phyloP scores from a whole-genome alignment of 2,797 vertebrate species.

The Crocodylus rhombifer region DNA sequence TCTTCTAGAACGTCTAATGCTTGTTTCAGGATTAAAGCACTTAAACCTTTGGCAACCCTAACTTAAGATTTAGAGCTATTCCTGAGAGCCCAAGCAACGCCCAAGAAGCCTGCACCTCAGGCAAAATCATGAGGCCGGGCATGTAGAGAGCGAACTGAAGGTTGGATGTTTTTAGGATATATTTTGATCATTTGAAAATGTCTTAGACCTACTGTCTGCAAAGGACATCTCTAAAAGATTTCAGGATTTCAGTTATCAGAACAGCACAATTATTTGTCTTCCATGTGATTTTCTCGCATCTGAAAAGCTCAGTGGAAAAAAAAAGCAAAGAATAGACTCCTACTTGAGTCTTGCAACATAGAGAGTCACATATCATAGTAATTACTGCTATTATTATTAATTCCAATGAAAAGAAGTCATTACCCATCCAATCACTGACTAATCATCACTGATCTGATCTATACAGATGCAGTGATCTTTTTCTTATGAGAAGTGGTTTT shows the following conservation, averaged over 20 bases:
- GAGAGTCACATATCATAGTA: background rate
- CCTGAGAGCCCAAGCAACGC: constrained; percentile 29
- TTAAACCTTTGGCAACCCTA: constrained; percentile 58
- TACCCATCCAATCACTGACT: background rate
- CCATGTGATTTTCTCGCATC: background rate
- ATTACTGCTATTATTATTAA: background rate
- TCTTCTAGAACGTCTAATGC: fast-evolving
- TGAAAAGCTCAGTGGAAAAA: background rate
- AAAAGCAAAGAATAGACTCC: background rate
- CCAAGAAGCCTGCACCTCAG: constrained; percentile 29
- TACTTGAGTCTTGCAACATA: background rate
- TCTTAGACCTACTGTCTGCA: constrained; percentile 2
- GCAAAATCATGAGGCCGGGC: constrained; percentile 58
- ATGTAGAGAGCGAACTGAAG: background rate
- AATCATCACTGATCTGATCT: background rate
- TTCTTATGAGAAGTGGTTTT: background rate
- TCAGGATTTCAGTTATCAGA: constrained; percentile 17
- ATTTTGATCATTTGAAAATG: constrained; percentile 15
- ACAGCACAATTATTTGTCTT: background rate
- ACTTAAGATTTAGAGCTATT: constrained; percentile 46
- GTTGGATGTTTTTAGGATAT: constrained; percentile 66
- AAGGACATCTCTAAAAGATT: constrained; percentile 7
- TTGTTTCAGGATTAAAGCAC: constrained; percentile 59
- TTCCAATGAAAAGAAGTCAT: background rate
- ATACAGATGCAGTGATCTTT: background rate